Conservation (phyloP, 2,797 vertebrate genomes). For the Coluber constrictor region DNA sequence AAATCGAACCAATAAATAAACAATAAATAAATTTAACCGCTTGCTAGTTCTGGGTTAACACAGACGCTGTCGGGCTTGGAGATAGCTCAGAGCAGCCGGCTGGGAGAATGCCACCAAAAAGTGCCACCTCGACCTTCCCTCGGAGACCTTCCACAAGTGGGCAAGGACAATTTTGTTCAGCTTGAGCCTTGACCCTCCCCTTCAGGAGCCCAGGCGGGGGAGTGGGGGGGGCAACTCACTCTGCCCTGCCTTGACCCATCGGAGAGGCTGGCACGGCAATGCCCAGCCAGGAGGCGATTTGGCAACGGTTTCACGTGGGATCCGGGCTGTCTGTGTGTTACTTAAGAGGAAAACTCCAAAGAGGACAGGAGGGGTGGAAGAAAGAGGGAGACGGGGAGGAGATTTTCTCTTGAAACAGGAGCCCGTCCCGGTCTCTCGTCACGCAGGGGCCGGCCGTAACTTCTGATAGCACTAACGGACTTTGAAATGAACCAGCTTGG, state of each 20-base stretch:
- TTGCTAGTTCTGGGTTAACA: background rate
- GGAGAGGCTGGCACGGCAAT: too few relatives aligned
- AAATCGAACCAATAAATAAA: too few relatives aligned
- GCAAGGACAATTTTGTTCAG: too few relatives aligned
- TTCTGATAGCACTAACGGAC: background rate
- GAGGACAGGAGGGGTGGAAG: background rate
- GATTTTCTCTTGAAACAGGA: slow-evolving; percentile 3
- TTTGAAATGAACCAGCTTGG: background rate
- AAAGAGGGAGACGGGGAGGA: rapidly evolving
- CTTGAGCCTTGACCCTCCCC: too few relatives aligned
- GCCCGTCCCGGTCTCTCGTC: background rate
- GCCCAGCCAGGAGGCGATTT: too few relatives aligned
- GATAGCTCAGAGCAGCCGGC: too few relatives aligned
- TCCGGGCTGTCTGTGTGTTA: background rate
- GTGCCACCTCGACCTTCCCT: background rate
- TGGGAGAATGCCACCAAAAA: background rate
- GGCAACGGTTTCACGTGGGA: background rate
- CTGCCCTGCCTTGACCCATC: too few relatives aligned
- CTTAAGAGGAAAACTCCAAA: slow-evolving; percentile 38
- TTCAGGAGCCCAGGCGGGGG: too few relatives aligned
- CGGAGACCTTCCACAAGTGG: background rate
- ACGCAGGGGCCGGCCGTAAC: background rate
- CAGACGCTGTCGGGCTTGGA: background rate
- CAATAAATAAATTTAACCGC: background rate
- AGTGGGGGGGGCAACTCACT: too few relatives aligned